Conservation (phyloP, 2,797 vertebrate genomes). For the Tadarida brasiliensis region DNA sequence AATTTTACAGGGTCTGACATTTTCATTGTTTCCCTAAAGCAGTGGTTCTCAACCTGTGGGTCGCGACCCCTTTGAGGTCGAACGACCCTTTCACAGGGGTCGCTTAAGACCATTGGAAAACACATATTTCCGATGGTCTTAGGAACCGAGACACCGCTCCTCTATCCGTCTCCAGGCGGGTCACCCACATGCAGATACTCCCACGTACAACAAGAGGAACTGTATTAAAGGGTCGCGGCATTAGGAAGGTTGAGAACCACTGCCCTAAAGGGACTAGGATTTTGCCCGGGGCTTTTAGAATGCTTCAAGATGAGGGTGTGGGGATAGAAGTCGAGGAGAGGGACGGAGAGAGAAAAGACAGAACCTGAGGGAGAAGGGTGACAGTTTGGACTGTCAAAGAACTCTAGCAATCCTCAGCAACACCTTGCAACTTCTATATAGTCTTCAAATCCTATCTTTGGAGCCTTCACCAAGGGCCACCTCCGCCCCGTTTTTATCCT, state of each 20-base stretch:
- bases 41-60: too few species aligned
- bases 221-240: too few species aligned
- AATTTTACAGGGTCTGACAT: not conserved
- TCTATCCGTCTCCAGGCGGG: too few species aligned
- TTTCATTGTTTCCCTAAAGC: not conserved
- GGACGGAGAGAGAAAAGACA: not conserved
- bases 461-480: not conserved
- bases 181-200: too few species aligned
- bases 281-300: conserved; percentile 11
- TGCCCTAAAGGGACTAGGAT: not conserved
- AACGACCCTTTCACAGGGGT: too few species aligned
- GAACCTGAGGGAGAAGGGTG: not conserved
- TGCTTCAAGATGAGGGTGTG: not conserved
- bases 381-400: not conserved
- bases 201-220: too few species aligned
- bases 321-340: not conserved
- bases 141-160: too few species aligned
- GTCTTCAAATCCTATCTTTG: not conserved
- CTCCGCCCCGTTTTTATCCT: not conserved
- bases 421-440: not conserved
- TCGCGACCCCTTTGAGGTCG: too few species aligned
- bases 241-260: too few species aligned
- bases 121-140: too few species aligned
- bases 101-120: too few species aligned
- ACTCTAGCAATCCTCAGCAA: not conserved